These are phyloP conservation scores for Danio kyathit DNA, from an alignment of 2,797 vertebrate species.

Conservation along the genomic window DNA sequence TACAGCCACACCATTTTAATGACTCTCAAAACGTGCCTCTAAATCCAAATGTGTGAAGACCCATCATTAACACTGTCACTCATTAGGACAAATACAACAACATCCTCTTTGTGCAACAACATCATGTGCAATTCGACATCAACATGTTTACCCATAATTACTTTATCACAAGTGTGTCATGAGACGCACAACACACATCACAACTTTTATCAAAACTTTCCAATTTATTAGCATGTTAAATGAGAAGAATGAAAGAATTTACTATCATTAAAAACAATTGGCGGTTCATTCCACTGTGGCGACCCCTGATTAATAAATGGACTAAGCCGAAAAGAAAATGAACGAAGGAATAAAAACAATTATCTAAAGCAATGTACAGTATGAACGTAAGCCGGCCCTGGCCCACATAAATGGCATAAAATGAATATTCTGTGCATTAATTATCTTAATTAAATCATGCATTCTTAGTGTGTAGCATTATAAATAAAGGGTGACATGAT, in stretches of 20 bases:
- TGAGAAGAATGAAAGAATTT: neutral
- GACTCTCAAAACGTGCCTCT: neutral
- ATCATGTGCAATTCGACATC: slow-evolving; percentile 15
- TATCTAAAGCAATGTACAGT: too few species aligned
- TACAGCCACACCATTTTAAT: slow-evolving; percentile 3
- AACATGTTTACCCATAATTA: slow-evolving; percentile 21
- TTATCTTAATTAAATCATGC: neutral
- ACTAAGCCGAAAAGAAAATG: too few species aligned
- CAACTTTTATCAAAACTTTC: neutral
- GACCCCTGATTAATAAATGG: too few species aligned
- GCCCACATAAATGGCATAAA: too few species aligned
- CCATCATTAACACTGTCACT: slow-evolving; percentile 8
- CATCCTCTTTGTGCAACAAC: neutral
- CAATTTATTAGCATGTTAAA: neutral
- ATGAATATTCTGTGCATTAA: neutral
- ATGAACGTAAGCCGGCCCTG: too few species aligned
- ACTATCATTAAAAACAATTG: neutral
- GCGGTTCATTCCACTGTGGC: too few species aligned
- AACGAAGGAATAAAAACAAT: too few species aligned
- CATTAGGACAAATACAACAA: slow-evolving; percentile 10
- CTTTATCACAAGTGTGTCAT: neutral
- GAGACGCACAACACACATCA: neutral
- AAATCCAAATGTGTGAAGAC: slow-evolving; percentile 33
- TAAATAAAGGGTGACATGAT: neutral
- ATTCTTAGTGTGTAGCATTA: neutral